These are phyloP conservation scores for Phylloscopus trochiloides DNA, from an alignment of 2,113 vertebrate genomes.

Conservation along the genomic window DNA sequence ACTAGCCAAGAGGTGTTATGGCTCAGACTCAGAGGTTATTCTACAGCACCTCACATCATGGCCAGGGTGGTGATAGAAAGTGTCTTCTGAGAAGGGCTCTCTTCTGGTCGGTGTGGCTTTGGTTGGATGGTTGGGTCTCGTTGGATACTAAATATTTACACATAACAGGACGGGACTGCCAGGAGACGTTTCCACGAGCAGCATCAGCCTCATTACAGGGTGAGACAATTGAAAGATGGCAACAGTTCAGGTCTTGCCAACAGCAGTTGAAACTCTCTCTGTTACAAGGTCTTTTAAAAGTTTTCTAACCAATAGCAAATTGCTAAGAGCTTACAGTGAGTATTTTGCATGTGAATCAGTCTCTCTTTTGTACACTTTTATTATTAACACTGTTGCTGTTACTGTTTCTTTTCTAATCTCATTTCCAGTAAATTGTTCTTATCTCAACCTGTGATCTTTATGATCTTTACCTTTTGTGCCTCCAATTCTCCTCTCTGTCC, in stretches of 20 bases:
- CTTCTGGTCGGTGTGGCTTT: accelerated
- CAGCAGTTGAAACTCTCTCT: no score
- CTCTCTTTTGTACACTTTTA: not conserved
- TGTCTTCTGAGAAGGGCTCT: not conserved
- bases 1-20: not conserved
- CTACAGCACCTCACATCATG: not conserved
- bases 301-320: no score
- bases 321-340: not conserved
- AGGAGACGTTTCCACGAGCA: no score
- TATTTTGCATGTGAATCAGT: not conserved
- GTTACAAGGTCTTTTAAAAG: no score
- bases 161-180: no score
- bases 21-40: not conserved
- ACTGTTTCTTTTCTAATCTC: not conserved
- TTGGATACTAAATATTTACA: no score
- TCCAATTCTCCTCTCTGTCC: not conserved
- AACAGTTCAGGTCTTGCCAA: no score
- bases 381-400: not conserved
- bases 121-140: accelerated
- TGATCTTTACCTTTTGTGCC: not conserved
- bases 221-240: no score
- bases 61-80: not conserved
- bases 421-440: not conserved
- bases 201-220: no score
- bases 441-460: not conserved